Evolutionary conservation across 2,888 invertebrate species (phyloP), one percentile per base, ranked within the genome.

Genomic region (Dynastes grantii): DNA sequence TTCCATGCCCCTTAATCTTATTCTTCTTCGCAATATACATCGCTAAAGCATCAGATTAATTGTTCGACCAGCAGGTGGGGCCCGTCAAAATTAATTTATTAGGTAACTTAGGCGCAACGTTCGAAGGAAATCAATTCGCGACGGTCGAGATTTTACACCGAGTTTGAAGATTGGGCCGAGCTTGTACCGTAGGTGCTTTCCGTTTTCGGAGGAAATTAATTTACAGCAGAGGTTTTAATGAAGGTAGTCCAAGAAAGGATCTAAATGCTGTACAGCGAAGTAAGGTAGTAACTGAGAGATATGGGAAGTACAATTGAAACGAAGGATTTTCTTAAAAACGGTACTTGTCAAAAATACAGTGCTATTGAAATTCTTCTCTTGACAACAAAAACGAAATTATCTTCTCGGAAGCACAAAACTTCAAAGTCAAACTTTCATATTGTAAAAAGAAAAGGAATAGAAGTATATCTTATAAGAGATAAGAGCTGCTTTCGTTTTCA

Each of bases 71-170:
- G 22, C 55, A 58, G 55, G 55, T 58, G 55, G 55, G 27, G 55
- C 6, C 27, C 9, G 55, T 45, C 55, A 22, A 58, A 22, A 58
- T 58, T 22, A 58, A 58, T 58, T 58, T 58, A 58, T 58, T 58
- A 58, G 55, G 55, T 22, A 22, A 22, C 55, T 22, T 58, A 45
- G 55, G 22, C 55, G 22, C 22, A 45, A 45, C 9, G 55, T 58
- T 58, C 55, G 27, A 58, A 22, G 55, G 55, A 58, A 58, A 58
- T 58, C 55, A 58, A 58, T 58, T 58, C 27, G 55, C 55, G 8
- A 58, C 55, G 55, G 55, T 58, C 16, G 55, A 22, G 22, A 22
- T 22, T 16, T 58, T 58, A 22, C 55, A 22, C 55, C 2, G 2
- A 45, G 55, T 22, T 53, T 53, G 16, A 53, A 58, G 22, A 22